Conservation (phyloP, 2,888 invertebrate species). For the Drosophila setosimentum region DNA sequence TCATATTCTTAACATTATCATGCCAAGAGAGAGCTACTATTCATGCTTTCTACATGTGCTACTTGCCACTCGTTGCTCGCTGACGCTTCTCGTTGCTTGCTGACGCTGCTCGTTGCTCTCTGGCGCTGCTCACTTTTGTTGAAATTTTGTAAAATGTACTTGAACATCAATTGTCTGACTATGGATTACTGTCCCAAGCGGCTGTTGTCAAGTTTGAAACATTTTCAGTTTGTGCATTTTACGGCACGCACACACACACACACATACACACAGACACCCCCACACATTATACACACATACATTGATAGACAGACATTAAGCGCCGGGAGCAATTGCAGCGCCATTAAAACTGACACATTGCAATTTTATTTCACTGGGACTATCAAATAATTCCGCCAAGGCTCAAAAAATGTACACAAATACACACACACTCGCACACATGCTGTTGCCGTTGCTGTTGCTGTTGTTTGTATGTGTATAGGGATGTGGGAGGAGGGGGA, state of each 20-base stretch:
- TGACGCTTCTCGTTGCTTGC: not conserved
- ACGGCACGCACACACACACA: conserved; percentile 8
- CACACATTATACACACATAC: conserved; percentile 3
- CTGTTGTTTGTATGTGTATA: not conserved
- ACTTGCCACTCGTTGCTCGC: not conserved
- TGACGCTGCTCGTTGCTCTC: not conserved
- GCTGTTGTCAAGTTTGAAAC: conserved; percentile 31
- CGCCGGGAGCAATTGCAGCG: conserved; percentile 72
- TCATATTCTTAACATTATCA: not conserved
- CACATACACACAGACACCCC: conserved; percentile 1
- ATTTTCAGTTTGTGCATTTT: conserved; percentile 52
- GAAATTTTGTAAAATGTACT: conserved; percentile 37
- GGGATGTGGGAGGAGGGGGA: not conserved
- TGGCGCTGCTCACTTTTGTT: not conserved
- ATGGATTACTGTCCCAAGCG: conserved; percentile 39
- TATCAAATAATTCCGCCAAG: conserved; percentile 59
- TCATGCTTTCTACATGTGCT: not conserved
- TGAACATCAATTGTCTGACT: conserved; percentile 56
- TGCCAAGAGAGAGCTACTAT: not conserved
- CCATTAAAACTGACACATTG: conserved; percentile 79
- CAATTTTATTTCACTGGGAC: conserved; percentile 67
- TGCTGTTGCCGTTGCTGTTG: not conserved
- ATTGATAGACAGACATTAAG: conserved; percentile 49
- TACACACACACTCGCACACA: conserved; percentile 2
- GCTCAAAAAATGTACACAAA: conserved; percentile 31